Evolutionary conservation across 2,888 invertebrate genomes (phyloP).

Genomic region (Aricia artaxerxes): DNA sequence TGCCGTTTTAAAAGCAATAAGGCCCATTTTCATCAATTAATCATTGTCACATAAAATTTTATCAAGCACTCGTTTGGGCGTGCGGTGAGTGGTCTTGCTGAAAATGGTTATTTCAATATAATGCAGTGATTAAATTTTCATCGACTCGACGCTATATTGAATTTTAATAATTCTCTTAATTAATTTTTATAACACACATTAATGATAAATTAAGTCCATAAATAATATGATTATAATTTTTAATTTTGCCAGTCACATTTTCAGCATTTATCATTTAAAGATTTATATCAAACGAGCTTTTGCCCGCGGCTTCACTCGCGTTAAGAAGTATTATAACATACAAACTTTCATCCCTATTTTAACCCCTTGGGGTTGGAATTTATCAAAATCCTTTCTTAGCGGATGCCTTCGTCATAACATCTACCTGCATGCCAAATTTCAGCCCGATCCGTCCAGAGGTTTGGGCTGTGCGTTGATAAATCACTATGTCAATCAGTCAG

Average conservation of each 20-base stretch:
- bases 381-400: too few relatives aligned
- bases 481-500: too few relatives aligned
- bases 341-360: too few relatives aligned
- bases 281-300: too few relatives aligned
- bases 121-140: constrained; percentile 21
- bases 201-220: background rate
- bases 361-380: too few relatives aligned
- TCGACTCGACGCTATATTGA: background rate
- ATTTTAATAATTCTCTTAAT: background rate
- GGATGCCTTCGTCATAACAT: too few relatives aligned
- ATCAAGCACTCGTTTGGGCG: constrained; percentile 15
- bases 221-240: background rate
- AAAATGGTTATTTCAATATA: constrained; percentile 16
- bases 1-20: constrained; percentile 1
- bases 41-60: constrained; percentile 28
- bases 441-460: too few relatives aligned
- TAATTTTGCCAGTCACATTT: background rate
- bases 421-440: too few relatives aligned
- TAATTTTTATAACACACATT: background rate
- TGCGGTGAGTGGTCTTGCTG: background rate
- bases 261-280: background rate
- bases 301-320: too few relatives aligned
- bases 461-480: too few relatives aligned
- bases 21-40: constrained; percentile 18
- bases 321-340: too few relatives aligned